Conservation (phyloP, 2,888 invertebrate genomes). For the Ornithoptera priamus region DNA sequence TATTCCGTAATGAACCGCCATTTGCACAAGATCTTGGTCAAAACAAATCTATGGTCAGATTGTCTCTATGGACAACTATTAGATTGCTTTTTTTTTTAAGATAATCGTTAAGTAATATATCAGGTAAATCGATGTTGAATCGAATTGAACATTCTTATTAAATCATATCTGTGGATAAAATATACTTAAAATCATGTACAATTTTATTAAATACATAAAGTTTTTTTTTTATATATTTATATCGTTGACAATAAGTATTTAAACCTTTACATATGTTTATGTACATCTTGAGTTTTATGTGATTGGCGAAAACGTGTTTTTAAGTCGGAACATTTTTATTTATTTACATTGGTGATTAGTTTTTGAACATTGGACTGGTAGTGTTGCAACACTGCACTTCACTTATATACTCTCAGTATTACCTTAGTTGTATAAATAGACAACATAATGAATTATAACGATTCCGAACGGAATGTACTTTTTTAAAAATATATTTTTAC, state of each 20-base stretch:
- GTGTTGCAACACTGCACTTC: conserved; percentile 7
- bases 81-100: too few relatives aligned
- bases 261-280: conserved; percentile 13
- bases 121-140: background rate
- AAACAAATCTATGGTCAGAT: too few relatives aligned
- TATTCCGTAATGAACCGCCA: too few relatives aligned
- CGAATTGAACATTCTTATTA: background rate
- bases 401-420: conserved; percentile 27
- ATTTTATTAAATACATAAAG: conserved; percentile 4
- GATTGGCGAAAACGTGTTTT: background rate
- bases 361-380: conserved; percentile 2
- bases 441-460: conserved; percentile 20
- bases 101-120: background rate
- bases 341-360: conserved; percentile 1
- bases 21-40: too few relatives aligned
- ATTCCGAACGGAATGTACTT: conserved; percentile 7
- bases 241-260: conserved; percentile 28
- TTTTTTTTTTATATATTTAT: conserved; percentile 16
- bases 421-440: conserved; percentile 25
- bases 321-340: conserved; percentile 14
- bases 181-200: background rate
- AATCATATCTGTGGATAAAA: background rate
- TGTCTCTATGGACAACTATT: too few relatives aligned
- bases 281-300: conserved; percentile 15
- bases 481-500: conserved; percentile 17